phyloP scores from a whole-genome alignment of 2,113 vertebrate species.

The Corythaeola cristata region DNA sequence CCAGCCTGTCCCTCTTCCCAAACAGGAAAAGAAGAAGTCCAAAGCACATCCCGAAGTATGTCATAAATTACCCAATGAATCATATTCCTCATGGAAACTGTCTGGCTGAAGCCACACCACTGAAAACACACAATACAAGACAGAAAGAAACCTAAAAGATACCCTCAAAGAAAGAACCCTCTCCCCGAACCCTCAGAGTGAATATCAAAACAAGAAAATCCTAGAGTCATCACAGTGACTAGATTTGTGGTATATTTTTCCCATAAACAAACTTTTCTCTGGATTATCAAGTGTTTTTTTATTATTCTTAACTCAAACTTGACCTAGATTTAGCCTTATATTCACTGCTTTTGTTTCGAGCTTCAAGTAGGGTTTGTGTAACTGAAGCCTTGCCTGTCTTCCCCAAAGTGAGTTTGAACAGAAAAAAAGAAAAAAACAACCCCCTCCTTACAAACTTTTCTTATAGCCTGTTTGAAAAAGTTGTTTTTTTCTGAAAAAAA shows the following conservation, averaged over 20 bases:
- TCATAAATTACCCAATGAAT: conserved; percentile 29
- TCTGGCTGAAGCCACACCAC: neutral
- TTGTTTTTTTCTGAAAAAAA: neutral
- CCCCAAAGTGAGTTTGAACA: neutral
- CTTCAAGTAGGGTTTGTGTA: neutral
- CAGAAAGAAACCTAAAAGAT: neutral
- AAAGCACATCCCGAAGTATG: conserved; percentile 32
- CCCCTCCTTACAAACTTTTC: neutral
- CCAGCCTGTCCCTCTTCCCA: conserved; percentile 3
- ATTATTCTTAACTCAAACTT: neutral
- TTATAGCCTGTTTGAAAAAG: neutral
- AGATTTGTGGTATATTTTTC: neutral
- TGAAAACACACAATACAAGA: neutral
- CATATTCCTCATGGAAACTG: conserved; percentile 36
- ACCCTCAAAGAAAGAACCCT: neutral
- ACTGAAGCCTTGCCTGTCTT: neutral
- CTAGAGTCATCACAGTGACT: neutral
- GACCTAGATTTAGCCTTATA: neutral
- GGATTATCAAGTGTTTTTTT: neutral
- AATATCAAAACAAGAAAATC: neutral
- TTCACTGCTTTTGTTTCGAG: neutral
- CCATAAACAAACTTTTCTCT: neutral
- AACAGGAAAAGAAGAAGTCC: conserved; percentile 47
- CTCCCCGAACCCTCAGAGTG: neutral
- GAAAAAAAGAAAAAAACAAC: neutral